Evolutionary conservation across 2,888 invertebrate species (phyloP), one percentile per base, ranked within the genome.

Genomic region (Myopa testacea): DNA sequence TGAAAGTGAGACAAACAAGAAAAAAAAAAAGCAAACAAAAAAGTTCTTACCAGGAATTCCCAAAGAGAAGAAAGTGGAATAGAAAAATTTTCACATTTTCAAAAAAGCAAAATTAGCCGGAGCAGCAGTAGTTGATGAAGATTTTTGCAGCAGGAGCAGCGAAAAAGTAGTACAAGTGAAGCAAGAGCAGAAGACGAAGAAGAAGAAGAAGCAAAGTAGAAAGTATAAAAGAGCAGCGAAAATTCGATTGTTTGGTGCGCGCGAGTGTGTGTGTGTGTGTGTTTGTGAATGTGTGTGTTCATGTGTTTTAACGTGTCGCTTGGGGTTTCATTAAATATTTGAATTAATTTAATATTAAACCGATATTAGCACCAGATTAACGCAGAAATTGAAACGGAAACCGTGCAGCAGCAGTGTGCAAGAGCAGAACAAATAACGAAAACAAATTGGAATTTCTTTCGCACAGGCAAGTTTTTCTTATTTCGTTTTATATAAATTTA

Each of bases 51-150:
- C 10, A 52, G 12, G 69, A 69, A 69, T 52, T 52, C 19, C 38
- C 37, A 55, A 4, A 34, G n/a, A 69, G 50, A 45, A 60, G 37
- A 69, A 62, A 69, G 60, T 58, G 38, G 71, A 52, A 71, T 71
- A 38, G 65, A 68, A 71, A 71, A 76, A 76, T 76, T 76, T 76
- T 71, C 71, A 70, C 26, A 60, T 38, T 69, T 76, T 34, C 50
- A 65, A 52, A 68, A 26, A 8, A 62, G 19, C 52, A 19, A 19
- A 52, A 45, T 40, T 67, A 4, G 45, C 8, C 40, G 69, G 34
- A 55, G 37, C 19, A 50, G 34, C 52, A 34, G 52, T 10, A 67
- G 67, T 6, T 10, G 45, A 45, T 8, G 10, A 45, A 45, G 45
- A 8, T 3, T 45, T 45, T 45, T 45, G 52, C n/a, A 38, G 60